Conservation (phyloP, 2,888 invertebrate species). For the Ornithoptera alexandrae region DNA sequence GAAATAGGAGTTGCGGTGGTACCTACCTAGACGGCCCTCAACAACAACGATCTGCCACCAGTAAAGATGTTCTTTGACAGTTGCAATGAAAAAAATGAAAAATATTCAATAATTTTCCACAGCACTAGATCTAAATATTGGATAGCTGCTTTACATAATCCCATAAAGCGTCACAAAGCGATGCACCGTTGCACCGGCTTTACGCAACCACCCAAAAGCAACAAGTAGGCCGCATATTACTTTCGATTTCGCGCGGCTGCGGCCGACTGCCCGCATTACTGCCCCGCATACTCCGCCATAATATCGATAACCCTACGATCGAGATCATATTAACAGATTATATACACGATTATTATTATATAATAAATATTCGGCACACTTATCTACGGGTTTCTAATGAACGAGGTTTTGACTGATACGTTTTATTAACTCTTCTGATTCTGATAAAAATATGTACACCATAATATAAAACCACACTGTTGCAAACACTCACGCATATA, state of each 20-base stretch:
- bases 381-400: not conserved
- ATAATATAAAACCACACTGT: not conserved
- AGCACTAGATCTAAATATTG: not conserved
- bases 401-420: not conserved
- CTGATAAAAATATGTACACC: not conserved
- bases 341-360: constrained; percentile 20
- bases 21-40: too few species aligned
- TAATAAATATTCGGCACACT: constrained; percentile 8
- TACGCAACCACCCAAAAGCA: constrained; percentile 57
- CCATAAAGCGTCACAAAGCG: constrained; percentile 34
- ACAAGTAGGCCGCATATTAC: constrained; percentile 61
- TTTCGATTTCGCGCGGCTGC: constrained; percentile 60
- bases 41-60: not conserved
- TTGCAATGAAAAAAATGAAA: not conserved
- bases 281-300: constrained; percentile 33
- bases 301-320: constrained; percentile 27
- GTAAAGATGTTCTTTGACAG: not conserved
- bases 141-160: constrained; percentile 16
- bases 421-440: not conserved
- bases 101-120: not conserved
- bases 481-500: not conserved
- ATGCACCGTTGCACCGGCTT: constrained; percentile 45
- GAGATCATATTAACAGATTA: constrained; percentile 21
- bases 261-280: constrained; percentile 44
- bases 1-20: too few species aligned